Evolutionary conservation across 2,113 vertebrate genomes (phyloP), one percentile per base, ranked within the genome.

Genomic region (Parus major): DNA sequence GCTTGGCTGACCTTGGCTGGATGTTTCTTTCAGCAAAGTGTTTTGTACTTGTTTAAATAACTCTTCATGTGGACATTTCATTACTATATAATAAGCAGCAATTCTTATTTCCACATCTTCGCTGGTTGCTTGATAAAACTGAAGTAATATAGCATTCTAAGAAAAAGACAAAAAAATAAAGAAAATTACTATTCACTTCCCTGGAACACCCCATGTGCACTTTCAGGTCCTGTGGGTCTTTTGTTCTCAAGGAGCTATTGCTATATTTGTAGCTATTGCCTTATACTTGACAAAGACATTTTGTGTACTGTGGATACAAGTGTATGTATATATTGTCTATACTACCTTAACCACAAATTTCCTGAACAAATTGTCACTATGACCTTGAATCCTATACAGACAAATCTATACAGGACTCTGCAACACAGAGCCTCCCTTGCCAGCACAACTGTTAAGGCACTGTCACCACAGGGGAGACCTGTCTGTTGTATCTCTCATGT

Each of bases 71-170:
- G 98, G 98, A 92, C 99, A 99, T 82, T 94, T 98, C 98, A 99
- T 98, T 94, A 98, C 97, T 90, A 97, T 97, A 88, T 98, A 98
- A 98, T 98, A 99, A 77, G 99, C 98, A 47, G 98, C 97, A 70
- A 99, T 98, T 95, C 98, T 97, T 97, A 99, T 96, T 97, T 99
- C 99, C 9, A 96, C 96, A 42, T 99, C 98, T 94, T 99, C 98
- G 1, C 95, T 96, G 39, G 91, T 92, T 46, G 92, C 92, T 90
- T 98, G 91, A 92, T 98, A 99, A 66, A 98, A 96, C 82, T 93
- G 97, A 92, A 98, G 76, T 95, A 99, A 97, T 88, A 96, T 7
- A n/a, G 93, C 73, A 69, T 97, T 98, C 99, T 99, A 93, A 68
- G n/a, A 64, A 93, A 84, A 96, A 94, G 44, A 82, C 4, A 53